Conservation (phyloP, 2,113 vertebrate species). For the Pantherophis guttatus region DNA sequence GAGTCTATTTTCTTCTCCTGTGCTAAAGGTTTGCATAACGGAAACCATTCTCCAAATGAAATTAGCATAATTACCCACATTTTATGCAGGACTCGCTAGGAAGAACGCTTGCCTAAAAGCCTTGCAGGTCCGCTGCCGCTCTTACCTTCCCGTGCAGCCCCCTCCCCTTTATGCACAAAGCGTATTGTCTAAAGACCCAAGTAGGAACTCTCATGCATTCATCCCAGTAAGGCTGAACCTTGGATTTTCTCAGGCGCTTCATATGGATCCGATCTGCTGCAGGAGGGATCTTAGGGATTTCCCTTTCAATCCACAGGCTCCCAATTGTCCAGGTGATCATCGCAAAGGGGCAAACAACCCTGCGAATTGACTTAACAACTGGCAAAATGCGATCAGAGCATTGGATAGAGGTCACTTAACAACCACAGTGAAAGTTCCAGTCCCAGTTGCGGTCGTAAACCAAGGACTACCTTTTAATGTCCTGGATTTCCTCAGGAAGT, state of each 20-base stretch:
- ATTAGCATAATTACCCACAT: constrained; percentile 59
- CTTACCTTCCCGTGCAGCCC: not conserved
- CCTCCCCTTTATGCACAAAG: not conserved
- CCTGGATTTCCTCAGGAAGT: not conserved
- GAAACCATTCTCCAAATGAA: constrained; percentile 55
- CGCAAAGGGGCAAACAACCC: not conserved
- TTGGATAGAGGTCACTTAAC: not conserved
- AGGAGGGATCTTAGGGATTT: not conserved
- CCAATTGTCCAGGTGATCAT: not conserved
- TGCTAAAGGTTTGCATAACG: constrained; percentile 32
- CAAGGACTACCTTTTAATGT: not conserved
- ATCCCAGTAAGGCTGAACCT: no score
- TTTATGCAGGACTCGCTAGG: constrained; percentile 35
- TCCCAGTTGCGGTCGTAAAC: not conserved
- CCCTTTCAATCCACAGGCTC: no score
- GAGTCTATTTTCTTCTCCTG: constrained; percentile 11
- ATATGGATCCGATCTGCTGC: not conserved
- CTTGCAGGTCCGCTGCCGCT: constrained; percentile 19
- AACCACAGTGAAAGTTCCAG: not conserved
- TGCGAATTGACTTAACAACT: not conserved
- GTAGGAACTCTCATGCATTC: no score
- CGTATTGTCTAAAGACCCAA: not conserved
- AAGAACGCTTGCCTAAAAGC: constrained; percentile 51
- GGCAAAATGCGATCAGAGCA: not conserved
- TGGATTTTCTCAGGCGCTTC: no score